These are phyloP conservation scores for Hypocryptadius cinnamomeus DNA, from an alignment of 2,113 vertebrate species.

Conservation along the genomic window DNA sequence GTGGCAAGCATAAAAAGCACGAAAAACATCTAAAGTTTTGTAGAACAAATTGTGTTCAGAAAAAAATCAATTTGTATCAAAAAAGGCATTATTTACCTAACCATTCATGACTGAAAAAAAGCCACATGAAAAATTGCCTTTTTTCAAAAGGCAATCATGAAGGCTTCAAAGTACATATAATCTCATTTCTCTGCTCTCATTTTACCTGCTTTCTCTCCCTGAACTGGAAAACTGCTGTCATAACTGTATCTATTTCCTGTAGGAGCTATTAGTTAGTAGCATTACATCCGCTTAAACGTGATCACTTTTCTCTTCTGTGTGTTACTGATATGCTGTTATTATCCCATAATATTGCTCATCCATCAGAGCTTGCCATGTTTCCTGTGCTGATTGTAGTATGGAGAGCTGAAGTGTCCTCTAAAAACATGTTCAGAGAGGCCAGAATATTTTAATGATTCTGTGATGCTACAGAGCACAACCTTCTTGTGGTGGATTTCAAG, in stretches of 20 bases:
- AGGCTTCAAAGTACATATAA: slow-evolving; percentile 9
- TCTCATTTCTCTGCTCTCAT: slow-evolving; percentile 17
- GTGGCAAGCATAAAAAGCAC: background rate
- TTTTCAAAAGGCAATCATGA: background rate
- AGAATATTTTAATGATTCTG: background rate
- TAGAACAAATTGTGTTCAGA: background rate
- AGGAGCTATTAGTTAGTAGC: slow-evolving; percentile 52
- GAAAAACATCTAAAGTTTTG: background rate
- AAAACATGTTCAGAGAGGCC: background rate
- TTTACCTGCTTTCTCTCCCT: slow-evolving; percentile 42
- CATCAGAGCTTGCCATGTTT: background rate
- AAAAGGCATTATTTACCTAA: background rate
- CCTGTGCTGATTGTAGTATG: background rate
- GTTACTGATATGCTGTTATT: slow-evolving; percentile 52
- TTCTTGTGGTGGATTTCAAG: background rate
- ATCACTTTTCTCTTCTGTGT: slow-evolving; percentile 42
- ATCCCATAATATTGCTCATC: slow-evolving; percentile 12
- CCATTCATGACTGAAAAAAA: background rate
- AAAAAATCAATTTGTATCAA: background rate
- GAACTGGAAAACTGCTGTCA: slow-evolving; percentile 30
- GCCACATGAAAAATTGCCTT: background rate
- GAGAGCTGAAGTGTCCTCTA: background rate
- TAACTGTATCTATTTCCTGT: slow-evolving; percentile 53
- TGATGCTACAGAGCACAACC: background rate
- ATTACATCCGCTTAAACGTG: slow-evolving; percentile 24